These are phyloP conservation scores for Excalfactoria chinensis DNA, from an alignment of 2,113 vertebrate genomes.

Conservation along the genomic window DNA sequence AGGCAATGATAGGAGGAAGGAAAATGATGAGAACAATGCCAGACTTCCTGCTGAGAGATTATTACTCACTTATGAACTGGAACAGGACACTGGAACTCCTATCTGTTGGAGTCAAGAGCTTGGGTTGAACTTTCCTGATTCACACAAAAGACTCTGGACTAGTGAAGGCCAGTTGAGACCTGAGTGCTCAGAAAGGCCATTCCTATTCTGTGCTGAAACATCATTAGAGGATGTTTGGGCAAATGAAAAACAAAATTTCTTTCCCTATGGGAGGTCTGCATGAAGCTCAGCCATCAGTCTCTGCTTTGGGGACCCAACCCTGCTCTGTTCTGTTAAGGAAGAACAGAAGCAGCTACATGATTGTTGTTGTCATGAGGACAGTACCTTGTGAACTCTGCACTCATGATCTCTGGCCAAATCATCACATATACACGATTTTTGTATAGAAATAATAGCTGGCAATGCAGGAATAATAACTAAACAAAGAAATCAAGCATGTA, in stretches of 20 bases:
- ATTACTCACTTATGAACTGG: slow-evolving; percentile 34
- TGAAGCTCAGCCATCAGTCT: not conserved
- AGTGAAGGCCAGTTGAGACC: not conserved
- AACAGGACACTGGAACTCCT: slow-evolving; percentile 6
- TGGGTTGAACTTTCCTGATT: not conserved
- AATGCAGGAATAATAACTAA: slow-evolving; percentile 1
- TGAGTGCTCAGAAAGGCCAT: not conserved
- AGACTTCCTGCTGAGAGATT: slow-evolving; percentile 56
- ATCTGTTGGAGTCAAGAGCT: not conserved
- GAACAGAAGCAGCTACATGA: not conserved
- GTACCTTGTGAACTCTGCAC: not conserved
- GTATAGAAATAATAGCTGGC: not conserved
- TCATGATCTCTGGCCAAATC: not conserved
- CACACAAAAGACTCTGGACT: not conserved
- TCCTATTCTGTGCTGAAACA: not conserved
- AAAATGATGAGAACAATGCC: slow-evolving; percentile 56
- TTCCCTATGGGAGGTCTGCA: not conserved
- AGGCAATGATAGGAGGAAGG: slow-evolving; percentile 25
- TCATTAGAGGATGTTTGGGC: slow-evolving; percentile 1
- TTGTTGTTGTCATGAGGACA: not conserved
- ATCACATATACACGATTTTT: not conserved
- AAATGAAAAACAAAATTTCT: not conserved
- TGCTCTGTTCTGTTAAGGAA: not conserved
- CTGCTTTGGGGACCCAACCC: not conserved
- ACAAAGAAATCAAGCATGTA: slow-evolving; percentile 39